Percentiles rank a stretch among this genome's conserved stretches.
Evolutionary conservation across 2,113 vertebrate genomes (phyloP).

Genomic region (Synchiropus splendidus): DNA sequence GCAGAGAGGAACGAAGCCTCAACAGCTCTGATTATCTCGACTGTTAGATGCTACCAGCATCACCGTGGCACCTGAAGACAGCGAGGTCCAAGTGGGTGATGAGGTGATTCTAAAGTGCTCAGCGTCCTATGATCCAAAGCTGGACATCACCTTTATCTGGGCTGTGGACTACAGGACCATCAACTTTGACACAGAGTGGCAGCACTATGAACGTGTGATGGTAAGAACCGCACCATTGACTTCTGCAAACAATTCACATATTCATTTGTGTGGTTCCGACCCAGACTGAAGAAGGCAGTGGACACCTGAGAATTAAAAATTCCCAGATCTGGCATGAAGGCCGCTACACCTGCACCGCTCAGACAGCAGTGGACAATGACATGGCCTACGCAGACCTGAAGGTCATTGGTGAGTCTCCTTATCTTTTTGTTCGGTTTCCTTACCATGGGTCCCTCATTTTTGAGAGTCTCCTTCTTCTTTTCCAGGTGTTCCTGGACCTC

Average conservation of each 20-base stretch:
- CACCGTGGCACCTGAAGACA: slow-evolving; percentile 75
- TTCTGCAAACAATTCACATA: neutral
- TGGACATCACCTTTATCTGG: slow-evolving; percentile 95
- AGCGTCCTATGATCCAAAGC: slow-evolving; percentile 79
- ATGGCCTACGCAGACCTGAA: slow-evolving; percentile 83
- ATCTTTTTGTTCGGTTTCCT: neutral
- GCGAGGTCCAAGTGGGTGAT: slow-evolving; percentile 79
- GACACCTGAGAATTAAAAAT: slow-evolving; percentile 82
- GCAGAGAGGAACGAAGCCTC: no score
- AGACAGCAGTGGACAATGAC: slow-evolving; percentile 93
- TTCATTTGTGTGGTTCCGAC: neutral
- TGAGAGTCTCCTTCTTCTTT: no score
- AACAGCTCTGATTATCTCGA: neutral
- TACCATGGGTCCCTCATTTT: no score
- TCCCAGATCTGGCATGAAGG: slow-evolving; percentile 83
- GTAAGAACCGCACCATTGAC: slow-evolving; percentile 47
- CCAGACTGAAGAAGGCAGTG: slow-evolving; percentile 69
- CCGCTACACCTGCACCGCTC: slow-evolving; percentile 84
- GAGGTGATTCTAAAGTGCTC: slow-evolving; percentile 82
- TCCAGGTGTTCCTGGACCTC: slow-evolving; percentile 87
- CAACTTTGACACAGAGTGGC: slow-evolving; percentile 78
- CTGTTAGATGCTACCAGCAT: slow-evolving; percentile 81
- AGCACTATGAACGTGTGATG: slow-evolving; percentile 82
- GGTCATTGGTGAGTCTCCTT: slow-evolving; percentile 75
- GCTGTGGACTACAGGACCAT: slow-evolving; percentile 84